Evolutionary conservation across 1,140 invertebrate species (phyloP), one percentile per base, ranked within the genome.

Genomic region (Nasonia vitripennis): DNA sequence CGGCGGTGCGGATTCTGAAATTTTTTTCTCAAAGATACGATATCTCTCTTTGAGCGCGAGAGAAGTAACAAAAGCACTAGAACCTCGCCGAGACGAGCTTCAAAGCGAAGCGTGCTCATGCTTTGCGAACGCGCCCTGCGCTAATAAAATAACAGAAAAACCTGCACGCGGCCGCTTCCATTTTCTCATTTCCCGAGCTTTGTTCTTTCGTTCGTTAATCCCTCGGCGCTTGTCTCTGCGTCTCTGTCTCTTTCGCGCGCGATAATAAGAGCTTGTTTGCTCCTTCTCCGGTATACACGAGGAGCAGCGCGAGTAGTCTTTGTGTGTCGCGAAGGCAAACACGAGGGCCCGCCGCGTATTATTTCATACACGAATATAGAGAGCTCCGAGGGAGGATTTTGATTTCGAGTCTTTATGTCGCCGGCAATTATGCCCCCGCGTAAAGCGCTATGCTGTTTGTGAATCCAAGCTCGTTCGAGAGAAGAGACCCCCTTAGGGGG

Each of bases 1-100:
- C 5, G 2, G 34, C 17, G 23, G 45, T 0, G 34, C 17, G 23
- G 45, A 7, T 31, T 11, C 68, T 71, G 45, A 45, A 48, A 81
- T 51, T 14, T 81, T 71, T 70, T 71, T 48, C 68, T 27, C 45
- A 71, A 48, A 81, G 79, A 81, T 81, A 51, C 68, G 41, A 81
- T 81, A 55, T 73, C 67, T 81, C 17, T 51, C 11, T 62, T 62
- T 71, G 41, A 71, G 48, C 71, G 17, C 12, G 20, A 62, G 17
- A 62, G 17, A 62, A 62, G 41, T 1, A 62, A 81, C 62, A 81
- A 81, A 71, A 71, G 79, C 79, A 81, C 37, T 81, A 48, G 9
- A 41, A 10, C n/a, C 41, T 34, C 45, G 11, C 41, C 37, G 37
- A 37, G 34, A 37, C 34, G 34, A 45, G 20, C 41, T 23, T 48